These are phyloP conservation scores for Dryocosmus kuriphilus DNA, from an alignment of 2,888 invertebrate genomes.

Conservation along the genomic window DNA sequence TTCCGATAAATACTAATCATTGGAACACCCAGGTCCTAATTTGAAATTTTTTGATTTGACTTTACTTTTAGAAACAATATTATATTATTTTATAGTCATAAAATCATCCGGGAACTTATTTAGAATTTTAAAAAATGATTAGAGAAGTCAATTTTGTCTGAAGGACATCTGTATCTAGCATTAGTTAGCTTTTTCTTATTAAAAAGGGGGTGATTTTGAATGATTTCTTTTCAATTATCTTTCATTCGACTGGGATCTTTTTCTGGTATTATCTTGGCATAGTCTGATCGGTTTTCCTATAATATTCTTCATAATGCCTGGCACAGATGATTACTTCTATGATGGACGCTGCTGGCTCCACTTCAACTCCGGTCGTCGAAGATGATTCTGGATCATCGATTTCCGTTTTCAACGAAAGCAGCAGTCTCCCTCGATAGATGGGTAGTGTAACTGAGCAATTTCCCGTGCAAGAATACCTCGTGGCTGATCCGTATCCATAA, in stretches of 20 bases:
- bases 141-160: too few relatives aligned
- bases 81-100: too few relatives aligned
- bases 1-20: constrained; percentile 1
- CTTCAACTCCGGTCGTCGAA: constrained; percentile 76
- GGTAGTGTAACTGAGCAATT: constrained; percentile 65
- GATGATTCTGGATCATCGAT: constrained; percentile 79
- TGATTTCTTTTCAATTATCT: too few relatives aligned
- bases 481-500: constrained; percentile 78
- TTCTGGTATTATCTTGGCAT: too few relatives aligned
- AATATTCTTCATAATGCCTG: neutral
- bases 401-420: constrained; percentile 86
- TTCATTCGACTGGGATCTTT: too few relatives aligned
- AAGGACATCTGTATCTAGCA: too few relatives aligned
- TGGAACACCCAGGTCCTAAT: constrained; percentile 6
- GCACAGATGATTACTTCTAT: constrained; percentile 76
- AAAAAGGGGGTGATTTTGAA: too few relatives aligned
- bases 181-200: too few relatives aligned
- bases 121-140: too few relatives aligned
- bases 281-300: neutral
- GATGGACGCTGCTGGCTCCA: constrained; percentile 78
- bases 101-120: too few relatives aligned
- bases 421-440: constrained; percentile 84
- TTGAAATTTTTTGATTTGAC: constrained; percentile 22
- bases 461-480: constrained; percentile 52
- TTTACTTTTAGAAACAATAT: too few relatives aligned